Conservation (phyloP, 2,113 vertebrate genomes). For the Menidia beryllina region DNA sequence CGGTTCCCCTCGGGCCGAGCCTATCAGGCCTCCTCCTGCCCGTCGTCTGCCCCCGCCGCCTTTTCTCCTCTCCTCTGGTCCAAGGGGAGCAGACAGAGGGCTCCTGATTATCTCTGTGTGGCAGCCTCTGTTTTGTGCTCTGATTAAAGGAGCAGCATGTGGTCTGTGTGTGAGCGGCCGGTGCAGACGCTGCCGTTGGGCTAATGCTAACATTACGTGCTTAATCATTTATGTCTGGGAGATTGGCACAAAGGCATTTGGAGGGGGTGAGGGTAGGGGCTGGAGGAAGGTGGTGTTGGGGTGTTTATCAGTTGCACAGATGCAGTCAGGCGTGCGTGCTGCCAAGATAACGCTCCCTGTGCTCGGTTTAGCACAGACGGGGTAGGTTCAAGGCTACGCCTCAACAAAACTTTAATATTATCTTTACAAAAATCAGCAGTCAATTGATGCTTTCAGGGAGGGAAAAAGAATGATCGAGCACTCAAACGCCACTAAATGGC, state of each 20-base stretch:
- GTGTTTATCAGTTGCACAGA: conserved; percentile 64
- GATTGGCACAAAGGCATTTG: conserved; percentile 67
- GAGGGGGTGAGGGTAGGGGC: conserved; percentile 19
- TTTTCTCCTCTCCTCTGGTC: conserved; percentile 32
- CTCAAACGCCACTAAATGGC: conserved; percentile 27
- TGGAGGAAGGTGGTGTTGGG: conserved; percentile 11
- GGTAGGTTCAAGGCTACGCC: conserved; percentile 39
- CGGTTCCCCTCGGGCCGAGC: conserved; percentile 54
- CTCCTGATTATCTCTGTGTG: conserved; percentile 74
- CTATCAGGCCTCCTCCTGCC: conserved; percentile 47
- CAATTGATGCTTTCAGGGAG: conserved; percentile 4
- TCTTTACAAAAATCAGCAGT: conserved; percentile 43
- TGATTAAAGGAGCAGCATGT: conserved; percentile 82
- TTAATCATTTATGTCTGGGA: conserved; percentile 83
- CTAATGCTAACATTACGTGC: conserved; percentile 75
- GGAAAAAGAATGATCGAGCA: conserved; percentile 27
- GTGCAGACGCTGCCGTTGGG: conserved; percentile 69
- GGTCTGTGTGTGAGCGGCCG: conserved; percentile 71
- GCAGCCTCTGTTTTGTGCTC: conserved; percentile 77
- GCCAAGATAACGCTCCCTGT: conserved; percentile 60
- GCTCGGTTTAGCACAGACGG: conserved; percentile 60
- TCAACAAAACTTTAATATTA: conserved; percentile 48
- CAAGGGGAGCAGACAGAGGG: conserved; percentile 66
- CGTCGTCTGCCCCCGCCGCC: conserved; percentile 5
- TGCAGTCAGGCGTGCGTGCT: conserved; percentile 58